Percentiles rank a stretch among this genome's conserved stretches.
Evolutionary conservation across 2,888 invertebrate species (phyloP).

Genomic region (Chrysodeixis includens): DNA sequence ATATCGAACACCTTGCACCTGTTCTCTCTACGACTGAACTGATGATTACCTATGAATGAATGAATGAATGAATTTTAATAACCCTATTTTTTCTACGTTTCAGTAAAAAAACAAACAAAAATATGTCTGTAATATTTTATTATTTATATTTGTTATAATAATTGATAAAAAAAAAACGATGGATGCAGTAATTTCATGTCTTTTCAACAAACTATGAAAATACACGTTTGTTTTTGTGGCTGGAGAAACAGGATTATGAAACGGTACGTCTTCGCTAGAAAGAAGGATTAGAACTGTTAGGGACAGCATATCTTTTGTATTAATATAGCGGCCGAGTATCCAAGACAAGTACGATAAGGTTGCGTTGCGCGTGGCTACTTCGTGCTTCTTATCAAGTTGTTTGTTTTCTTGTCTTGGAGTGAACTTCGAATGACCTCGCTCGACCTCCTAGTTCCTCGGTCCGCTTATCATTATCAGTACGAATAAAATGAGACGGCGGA

Average conservation of each 20-base stretch:
- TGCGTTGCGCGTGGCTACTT: conserved; percentile 80
- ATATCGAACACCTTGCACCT: too few relatives aligned
- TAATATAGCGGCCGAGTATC: conserved; percentile 29
- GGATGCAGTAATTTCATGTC: not conserved
- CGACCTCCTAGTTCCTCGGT: conserved; percentile 84
- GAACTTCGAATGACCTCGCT: conserved; percentile 87
- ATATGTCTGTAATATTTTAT: too few relatives aligned
- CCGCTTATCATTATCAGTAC: conserved; percentile 84
- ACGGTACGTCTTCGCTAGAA: conserved; percentile 53
- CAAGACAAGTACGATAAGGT: conserved; percentile 68
- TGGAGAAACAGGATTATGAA: conserved; percentile 29
- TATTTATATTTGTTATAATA: too few relatives aligned
- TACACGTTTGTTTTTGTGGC: not conserved
- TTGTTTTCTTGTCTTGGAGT: conserved; percentile 82
- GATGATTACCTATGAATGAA: too few relatives aligned
- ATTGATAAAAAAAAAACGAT: not conserved
- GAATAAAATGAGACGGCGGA: conserved; percentile 84
- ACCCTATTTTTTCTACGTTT: too few relatives aligned
- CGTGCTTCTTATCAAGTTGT: conserved; percentile 86
- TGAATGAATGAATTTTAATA: too few relatives aligned
- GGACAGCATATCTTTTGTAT: conserved; percentile 39
- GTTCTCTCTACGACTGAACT: too few relatives aligned
- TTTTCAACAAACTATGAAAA: not conserved
- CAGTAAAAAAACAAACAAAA: too few relatives aligned
- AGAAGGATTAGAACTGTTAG: conserved; percentile 31